A percentile compares a stretch with the other conserved stretches of the same genome.
phyloP scores from a whole-genome alignment of 2,888 invertebrate genomes.

The Limnephilus auricula region DNA sequence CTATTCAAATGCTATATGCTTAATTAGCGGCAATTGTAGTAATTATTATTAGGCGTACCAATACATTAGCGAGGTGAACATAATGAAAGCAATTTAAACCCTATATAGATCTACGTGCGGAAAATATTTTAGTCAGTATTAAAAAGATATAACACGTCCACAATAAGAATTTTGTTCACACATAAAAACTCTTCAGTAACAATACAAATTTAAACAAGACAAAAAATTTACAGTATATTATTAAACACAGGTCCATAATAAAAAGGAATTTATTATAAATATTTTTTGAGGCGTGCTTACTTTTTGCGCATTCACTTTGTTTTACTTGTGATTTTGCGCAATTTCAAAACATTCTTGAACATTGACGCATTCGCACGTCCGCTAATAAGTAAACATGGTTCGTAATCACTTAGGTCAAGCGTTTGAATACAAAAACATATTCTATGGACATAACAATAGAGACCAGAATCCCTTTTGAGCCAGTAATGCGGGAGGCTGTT shows the following conservation, averaged over 20 bases:
- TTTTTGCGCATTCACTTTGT: not conserved
- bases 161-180: not conserved
- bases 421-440: not conserved
- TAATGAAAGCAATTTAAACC: slow-evolving; percentile 1
- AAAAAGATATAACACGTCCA: not conserved
- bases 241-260: not conserved
- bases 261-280: too few species aligned
- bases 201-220: not conserved
- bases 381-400: slow-evolving; percentile 14
- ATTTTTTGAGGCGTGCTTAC: not conserved
- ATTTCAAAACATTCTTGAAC: not conserved
- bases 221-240: not conserved
- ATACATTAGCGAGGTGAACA: slow-evolving; percentile 26
- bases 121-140: not conserved
- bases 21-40: not conserved
- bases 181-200: not conserved
- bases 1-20: not conserved
- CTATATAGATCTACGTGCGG: not conserved
- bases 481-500: not conserved
- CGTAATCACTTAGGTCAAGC: not conserved
- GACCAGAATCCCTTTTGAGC: not conserved
- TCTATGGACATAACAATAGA: not conserved
- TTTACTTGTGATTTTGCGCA: not conserved
- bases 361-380: slow-evolving; percentile 25
- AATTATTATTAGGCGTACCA: not conserved